A percentile compares a stretch with the other conserved stretches of the same genome.
phyloP scores from a whole-genome alignment of 1,140 invertebrate species.

The Trissolcus basalis region DNA sequence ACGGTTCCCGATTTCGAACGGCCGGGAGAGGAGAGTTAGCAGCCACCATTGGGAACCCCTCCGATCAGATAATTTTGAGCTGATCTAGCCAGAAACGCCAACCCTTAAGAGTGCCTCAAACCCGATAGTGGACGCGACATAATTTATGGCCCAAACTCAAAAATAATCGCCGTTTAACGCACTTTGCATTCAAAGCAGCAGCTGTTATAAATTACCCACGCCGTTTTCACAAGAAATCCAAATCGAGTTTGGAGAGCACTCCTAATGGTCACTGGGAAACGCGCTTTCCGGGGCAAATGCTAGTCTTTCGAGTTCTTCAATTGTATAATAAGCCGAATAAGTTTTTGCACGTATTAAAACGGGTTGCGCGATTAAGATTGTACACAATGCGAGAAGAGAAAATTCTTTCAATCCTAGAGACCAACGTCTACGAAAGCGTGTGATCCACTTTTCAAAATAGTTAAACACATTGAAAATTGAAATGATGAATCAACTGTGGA shows the following conservation, averaged over 20 bases:
- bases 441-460: too few species aligned
- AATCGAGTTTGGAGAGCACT: slow-evolving; percentile 8
- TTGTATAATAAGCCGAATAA: slow-evolving; percentile 3
- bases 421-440: slow-evolving; percentile 3
- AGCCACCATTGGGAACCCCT: too few species aligned
- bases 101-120: slow-evolving; percentile 2
- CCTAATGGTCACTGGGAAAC: slow-evolving; percentile 1
- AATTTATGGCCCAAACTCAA: too few species aligned
- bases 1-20: too few species aligned
- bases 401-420: slow-evolving; percentile 31
- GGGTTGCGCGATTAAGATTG: background rate
- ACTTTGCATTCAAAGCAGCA: background rate
- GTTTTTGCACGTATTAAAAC: slow-evolving; percentile 15
- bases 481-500: too few species aligned
- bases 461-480: too few species aligned
- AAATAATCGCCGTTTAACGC: too few species aligned
- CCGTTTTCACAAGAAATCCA: background rate
- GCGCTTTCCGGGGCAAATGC: slow-evolving; percentile 5
- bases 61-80: background rate
- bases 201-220: background rate
- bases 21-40: too few species aligned
- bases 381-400: slow-evolving; percentile 23
- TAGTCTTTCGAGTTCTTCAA: slow-evolving; percentile 22
- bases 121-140: background rate
- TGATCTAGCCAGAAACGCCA: background rate